These are phyloP conservation scores for Caligus rogercresseyi DNA, from an alignment of 1,140 invertebrate genomes.

Conservation along the genomic window DNA sequence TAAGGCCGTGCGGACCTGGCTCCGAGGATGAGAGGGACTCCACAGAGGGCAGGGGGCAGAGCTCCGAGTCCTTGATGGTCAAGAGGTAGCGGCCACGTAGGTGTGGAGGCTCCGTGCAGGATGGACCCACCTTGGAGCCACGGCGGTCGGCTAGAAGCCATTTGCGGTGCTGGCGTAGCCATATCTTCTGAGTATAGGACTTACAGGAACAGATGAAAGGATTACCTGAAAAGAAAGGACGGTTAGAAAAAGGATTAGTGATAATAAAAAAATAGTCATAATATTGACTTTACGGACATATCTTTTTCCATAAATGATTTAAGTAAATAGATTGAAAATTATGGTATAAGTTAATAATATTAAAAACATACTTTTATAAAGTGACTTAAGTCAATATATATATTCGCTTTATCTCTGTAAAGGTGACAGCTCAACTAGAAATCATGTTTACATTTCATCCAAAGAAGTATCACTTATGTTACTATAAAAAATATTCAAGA, in stretches of 20 bases:
- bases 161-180: constrained; percentile 15
- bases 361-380: too few species aligned
- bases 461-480: too few species aligned
- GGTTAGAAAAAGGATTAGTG: neutral
- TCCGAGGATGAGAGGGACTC: neutral
- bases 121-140: constrained; percentile 11
- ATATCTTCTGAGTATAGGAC: constrained; percentile 9
- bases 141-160: neutral
- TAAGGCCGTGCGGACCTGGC: neutral
- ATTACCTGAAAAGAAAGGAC: constrained; percentile 15
- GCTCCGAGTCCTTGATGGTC: constrained; percentile 14
- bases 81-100: constrained; percentile 1
- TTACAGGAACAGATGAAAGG: constrained; percentile 14
- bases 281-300: too few species aligned
- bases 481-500: too few species aligned
- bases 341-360: too few species aligned
- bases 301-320: too few species aligned
- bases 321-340: too few species aligned
- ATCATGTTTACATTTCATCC: too few species aligned
- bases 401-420: too few species aligned
- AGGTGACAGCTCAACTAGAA: too few species aligned
- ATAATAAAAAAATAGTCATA: neutral
- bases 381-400: too few species aligned
- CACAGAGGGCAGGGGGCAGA: constrained; percentile 16
- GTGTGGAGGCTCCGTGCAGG: neutral